Conservation (phyloP, 2,888 invertebrate species). For the Melipona beecheii region DNA sequence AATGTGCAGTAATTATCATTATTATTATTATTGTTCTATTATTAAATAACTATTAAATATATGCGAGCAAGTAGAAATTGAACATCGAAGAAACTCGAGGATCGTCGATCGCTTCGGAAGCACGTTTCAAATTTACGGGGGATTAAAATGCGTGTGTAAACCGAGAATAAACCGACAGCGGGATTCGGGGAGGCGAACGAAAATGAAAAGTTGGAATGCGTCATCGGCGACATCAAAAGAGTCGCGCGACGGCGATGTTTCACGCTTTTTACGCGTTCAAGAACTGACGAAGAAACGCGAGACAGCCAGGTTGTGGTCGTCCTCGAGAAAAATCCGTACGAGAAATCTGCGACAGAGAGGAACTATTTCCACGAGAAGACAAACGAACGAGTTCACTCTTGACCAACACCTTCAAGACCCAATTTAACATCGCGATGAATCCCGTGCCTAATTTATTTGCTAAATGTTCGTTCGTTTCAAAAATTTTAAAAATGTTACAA, state of each 20-base stretch:
- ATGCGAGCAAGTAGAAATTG: not conserved
- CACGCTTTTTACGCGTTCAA: slow-evolving; percentile 55
- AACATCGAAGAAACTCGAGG: not conserved
- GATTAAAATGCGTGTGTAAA: not conserved
- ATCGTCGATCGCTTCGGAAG: not conserved
- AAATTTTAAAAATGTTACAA: no score
- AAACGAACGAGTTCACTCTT: not conserved
- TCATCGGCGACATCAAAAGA: slow-evolving; percentile 49
- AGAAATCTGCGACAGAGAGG: not conserved
- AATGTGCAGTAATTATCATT: no score
- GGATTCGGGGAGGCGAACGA: slow-evolving; percentile 1
- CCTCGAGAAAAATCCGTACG: slow-evolving; percentile 39
- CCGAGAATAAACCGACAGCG: slow-evolving; percentile 11
- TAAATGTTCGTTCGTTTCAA: no score
- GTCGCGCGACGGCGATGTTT: slow-evolving; percentile 51
- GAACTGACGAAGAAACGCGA: slow-evolving; percentile 34
- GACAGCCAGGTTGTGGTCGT: slow-evolving; percentile 18
- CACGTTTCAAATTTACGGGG: no score
- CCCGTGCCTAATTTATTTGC: no score
- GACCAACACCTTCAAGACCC: no score
- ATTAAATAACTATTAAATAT: no score
- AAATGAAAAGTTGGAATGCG: slow-evolving; percentile 17
- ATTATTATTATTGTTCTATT: no score
- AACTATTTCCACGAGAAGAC: not conserved
- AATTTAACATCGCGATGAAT: no score